Percentiles rank a stretch among this genome's conserved stretches.
These are phyloP conservation scores for Drosophila simulans DNA, from an alignment of 1,140 invertebrate genomes.

Conservation along the genomic window DNA sequence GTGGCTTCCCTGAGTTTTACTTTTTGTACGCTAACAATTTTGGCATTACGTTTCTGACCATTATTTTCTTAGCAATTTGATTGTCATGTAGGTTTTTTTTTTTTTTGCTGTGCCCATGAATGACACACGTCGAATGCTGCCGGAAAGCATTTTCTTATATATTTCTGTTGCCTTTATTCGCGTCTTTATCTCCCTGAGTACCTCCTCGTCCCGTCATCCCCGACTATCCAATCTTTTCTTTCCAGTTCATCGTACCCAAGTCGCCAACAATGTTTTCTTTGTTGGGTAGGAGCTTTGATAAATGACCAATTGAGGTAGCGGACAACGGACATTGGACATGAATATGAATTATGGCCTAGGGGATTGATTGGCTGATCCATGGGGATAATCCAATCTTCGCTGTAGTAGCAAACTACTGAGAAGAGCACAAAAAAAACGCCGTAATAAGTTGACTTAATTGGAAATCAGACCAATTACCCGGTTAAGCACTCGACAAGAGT, in stretches of 20 bases:
- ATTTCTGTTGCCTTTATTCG: slow-evolving; percentile 30
- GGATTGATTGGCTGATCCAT: slow-evolving; percentile 18
- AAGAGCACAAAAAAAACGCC: background rate
- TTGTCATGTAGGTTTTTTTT: too few relatives aligned
- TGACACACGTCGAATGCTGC: slow-evolving; percentile 62
- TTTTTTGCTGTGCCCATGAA: slow-evolving; percentile 32
- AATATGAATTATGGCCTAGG: slow-evolving; percentile 33
- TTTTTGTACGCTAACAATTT: slow-evolving; percentile 16
- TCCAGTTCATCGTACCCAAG: slow-evolving; percentile 40
- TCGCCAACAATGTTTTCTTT: slow-evolving; percentile 45
- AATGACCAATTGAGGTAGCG: slow-evolving; percentile 47
- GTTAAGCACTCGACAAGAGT: slow-evolving; percentile 25
- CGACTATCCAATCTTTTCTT: background rate
- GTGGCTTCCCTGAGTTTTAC: background rate
- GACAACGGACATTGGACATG: slow-evolving; percentile 19
- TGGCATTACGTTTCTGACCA: slow-evolving; percentile 31
- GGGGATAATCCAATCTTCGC: slow-evolving; percentile 12
- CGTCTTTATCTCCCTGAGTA: slow-evolving; percentile 36
- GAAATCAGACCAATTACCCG: slow-evolving; percentile 43
- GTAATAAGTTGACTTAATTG: slow-evolving; percentile 30
- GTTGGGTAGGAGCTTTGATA: slow-evolving; percentile 42
- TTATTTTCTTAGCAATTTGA: slow-evolving; percentile 15
- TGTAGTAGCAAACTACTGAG: background rate
- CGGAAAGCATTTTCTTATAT: slow-evolving; percentile 60
- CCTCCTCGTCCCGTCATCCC: slow-evolving; percentile 6